Evolutionary conservation across 2,888 invertebrate species (phyloP).

Genomic region (Zelleria hepariella): DNA sequence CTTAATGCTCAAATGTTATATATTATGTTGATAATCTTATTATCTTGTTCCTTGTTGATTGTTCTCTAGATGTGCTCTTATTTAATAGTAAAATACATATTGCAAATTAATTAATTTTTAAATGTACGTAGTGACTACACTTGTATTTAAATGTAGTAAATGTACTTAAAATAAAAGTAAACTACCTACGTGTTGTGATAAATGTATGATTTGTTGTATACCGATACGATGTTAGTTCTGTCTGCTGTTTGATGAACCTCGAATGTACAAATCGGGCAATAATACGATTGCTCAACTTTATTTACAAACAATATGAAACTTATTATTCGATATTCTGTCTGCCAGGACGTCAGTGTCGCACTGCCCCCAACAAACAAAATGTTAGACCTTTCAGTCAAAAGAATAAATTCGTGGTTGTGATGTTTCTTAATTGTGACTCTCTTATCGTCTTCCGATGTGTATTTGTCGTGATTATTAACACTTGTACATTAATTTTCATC

Average conservation of each 20-base stretch:
- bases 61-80: constrained; percentile 46
- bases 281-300: constrained; percentile 46
- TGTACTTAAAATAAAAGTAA: constrained; percentile 32
- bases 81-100: constrained; percentile 31
- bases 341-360: not conserved
- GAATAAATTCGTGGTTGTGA: constrained; percentile 51
- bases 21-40: constrained; percentile 65
- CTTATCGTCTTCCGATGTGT: constrained; percentile 56
- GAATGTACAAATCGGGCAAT: constrained; percentile 53
- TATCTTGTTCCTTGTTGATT: constrained; percentile 56
- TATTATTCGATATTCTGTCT: not conserved
- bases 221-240: constrained; percentile 23
- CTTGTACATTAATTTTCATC: constrained; percentile 37
- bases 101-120: constrained; percentile 43
- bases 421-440: constrained; percentile 35
- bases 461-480: constrained; percentile 23
- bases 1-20: constrained; percentile 67
- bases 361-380: not conserved
- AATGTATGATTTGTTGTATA: constrained; percentile 50
- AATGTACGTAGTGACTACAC: constrained; percentile 31
- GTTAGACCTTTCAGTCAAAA: not conserved
- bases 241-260: constrained; percentile 34
- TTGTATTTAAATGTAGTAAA: constrained; percentile 29
- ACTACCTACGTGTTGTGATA: constrained; percentile 69
- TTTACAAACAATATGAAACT: constrained; percentile 4